Evolutionary conservation across 2,113 vertebrate species (phyloP).

Genomic region (Orthonyx spaldingii): DNA sequence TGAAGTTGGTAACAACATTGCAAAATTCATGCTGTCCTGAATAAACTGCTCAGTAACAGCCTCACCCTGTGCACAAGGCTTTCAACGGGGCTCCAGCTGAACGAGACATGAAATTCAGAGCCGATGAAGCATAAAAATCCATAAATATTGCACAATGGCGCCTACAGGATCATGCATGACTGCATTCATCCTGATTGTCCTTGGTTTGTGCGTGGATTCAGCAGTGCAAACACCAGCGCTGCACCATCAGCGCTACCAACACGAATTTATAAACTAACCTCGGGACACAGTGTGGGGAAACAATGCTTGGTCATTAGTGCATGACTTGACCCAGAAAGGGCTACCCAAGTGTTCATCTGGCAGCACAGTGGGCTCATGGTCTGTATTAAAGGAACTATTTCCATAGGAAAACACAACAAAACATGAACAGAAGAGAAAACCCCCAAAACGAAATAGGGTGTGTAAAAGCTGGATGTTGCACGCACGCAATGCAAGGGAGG

Average conservation of each 20-base stretch:
- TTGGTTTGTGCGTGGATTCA: not conserved
- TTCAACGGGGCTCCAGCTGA: not conserved
- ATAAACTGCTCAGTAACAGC: not conserved
- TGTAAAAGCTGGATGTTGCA: not conserved
- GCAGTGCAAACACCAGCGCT: not conserved
- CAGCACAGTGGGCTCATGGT: not conserved
- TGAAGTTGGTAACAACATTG: not conserved
- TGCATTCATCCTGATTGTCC: not conserved
- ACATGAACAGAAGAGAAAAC: not conserved
- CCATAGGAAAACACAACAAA: not conserved
- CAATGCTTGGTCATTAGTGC: not conserved
- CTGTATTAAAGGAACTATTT: not conserved
- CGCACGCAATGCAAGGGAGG: not conserved
- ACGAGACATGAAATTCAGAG: not conserved
- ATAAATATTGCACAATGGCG: conserved; percentile 29
- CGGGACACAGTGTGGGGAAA: not conserved
- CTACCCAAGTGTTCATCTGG: not conserved
- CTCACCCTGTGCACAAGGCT: not conserved
- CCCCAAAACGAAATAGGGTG: not conserved
- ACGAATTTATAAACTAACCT: not conserved
- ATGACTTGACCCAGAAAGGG: not conserved
- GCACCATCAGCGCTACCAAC: not conserved
- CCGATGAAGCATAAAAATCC: conserved; percentile 12
- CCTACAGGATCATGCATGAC: not conserved
- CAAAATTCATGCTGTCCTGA: not conserved